These are phyloP conservation scores for Erpobdella octoculata DNA, from an alignment of 2,888 invertebrate species.

Conservation along the genomic window DNA sequence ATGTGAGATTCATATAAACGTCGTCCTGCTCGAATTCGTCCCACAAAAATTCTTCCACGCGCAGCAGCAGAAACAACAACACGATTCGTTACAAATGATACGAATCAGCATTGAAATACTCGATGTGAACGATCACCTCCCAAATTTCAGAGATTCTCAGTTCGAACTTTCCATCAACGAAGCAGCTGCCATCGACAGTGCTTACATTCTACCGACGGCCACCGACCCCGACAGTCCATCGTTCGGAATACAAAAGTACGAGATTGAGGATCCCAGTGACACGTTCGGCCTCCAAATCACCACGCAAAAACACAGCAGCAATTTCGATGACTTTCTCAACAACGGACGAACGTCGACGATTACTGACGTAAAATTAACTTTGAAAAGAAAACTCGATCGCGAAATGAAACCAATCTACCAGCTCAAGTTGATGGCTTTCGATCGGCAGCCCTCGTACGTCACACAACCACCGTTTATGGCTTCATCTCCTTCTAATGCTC, in stretches of 20 bases:
- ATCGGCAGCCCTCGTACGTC: constrained; percentile 24
- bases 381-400: constrained; percentile 35
- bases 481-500: constrained; percentile 30
- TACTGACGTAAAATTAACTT: constrained; percentile 33
- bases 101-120: constrained; percentile 34
- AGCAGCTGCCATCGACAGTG: constrained; percentile 32
- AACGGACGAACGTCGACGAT: background rate
- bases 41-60: background rate
- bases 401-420: constrained; percentile 33
- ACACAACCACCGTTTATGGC: constrained; percentile 7
- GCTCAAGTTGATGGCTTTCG: constrained; percentile 33
- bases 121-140: constrained; percentile 37
- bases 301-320: constrained; percentile 32
- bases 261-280: constrained; percentile 29
- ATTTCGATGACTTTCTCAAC: constrained; percentile 26
- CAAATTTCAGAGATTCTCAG: constrained; percentile 32
- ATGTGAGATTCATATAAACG: constrained; percentile 3
- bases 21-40: background rate
- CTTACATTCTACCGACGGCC: constrained; percentile 36
- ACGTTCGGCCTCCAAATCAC: constrained; percentile 32
- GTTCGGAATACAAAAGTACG: constrained; percentile 33
- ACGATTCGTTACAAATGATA: constrained; percentile 24
- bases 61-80: constrained; percentile 1
- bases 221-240: constrained; percentile 35
- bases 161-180: constrained; percentile 34